Evolutionary conservation across 2,797 vertebrate genomes (phyloP), one percentile per base, ranked within the genome.

Genomic region (Pantherophis alleghaniensis): DNA sequence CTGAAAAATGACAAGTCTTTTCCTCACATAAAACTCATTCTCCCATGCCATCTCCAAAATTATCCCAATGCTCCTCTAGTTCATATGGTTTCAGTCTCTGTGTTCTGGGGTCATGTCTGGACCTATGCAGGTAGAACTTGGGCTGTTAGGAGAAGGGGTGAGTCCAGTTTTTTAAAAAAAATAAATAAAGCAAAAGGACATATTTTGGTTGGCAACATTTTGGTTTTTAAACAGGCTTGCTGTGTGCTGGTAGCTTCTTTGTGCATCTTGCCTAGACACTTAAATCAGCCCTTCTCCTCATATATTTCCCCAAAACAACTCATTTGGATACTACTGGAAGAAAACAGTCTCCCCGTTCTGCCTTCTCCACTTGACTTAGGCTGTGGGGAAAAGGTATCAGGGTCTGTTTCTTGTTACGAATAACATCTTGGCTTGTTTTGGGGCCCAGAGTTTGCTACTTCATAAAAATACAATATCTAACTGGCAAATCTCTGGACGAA

Each of bases 371-470:
- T 97, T 97, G 96, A 95, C 93, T 94, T 87, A 79, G 95, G 96
- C 97, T 96, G 96, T 96, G 97, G 97, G 97, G 96, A 96, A 97
- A 97, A 97, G 97, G 97, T 97, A 95, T 96, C 97, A 94, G 96
- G 97, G 99, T 99, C 99, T 99, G 99, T 99, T 99, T 99, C 98
- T 99, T 99, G 99, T 99, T 99, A 99, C 99, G 98, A 97, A 94
- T 97, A 98, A 97, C 98, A 96, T 97, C 98, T 97, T 96, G 97
- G 98, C 97, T 98, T 98, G 96, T 98, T 98, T 98, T 98, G 98
- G 98, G 98, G 97, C 98, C 97, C 98, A 98, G 97, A 97, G 97
- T 97, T 97, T 97, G 98, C 98, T 98, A 97, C 97, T 98, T 96
- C 97, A 51, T 96, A 69, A 96, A 91, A 93, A 97, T 96, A 97